A percentile compares a stretch with the other conserved stretches of the same genome.
phyloP scores from a whole-genome alignment of 2,888 invertebrate species.

The Cephus pygmeus region DNA sequence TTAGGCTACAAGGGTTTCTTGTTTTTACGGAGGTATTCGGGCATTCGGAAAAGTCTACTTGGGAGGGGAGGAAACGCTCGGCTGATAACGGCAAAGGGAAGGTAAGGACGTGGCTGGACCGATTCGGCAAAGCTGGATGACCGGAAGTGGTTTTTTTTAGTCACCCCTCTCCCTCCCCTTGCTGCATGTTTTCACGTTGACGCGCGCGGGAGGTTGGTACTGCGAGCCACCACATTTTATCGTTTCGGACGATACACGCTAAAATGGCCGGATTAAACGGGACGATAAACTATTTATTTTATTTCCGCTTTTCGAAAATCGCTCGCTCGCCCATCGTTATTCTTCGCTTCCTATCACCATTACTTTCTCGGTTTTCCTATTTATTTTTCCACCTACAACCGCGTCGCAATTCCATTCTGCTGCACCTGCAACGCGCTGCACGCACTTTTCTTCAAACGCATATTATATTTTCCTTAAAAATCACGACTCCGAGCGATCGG shows the following conservation, averaged over 20 bases:
- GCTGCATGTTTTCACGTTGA: neutral
- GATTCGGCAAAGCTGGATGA: neutral
- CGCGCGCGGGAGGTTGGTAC: neutral
- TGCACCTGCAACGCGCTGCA: neutral
- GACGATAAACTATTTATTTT: conserved; percentile 58
- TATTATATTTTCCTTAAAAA: neutral
- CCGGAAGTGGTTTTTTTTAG: neutral
- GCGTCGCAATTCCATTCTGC: neutral
- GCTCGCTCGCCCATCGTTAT: neutral
- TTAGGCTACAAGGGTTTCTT: neutral
- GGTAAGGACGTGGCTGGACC: neutral
- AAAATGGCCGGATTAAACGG: conserved; percentile 56
- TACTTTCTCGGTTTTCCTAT: neutral
- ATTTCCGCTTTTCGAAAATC: conserved; percentile 37
- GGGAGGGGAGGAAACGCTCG: neutral
- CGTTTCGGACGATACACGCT: conserved; percentile 48
- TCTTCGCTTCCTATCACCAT: neutral
- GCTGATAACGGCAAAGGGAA: neutral
- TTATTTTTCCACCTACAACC: neutral
- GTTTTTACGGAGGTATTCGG: neutral
- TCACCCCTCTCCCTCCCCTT: neutral
- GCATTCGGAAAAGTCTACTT: neutral
- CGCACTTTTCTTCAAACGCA: neutral
- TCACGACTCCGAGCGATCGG: neutral
- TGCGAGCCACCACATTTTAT: conserved; percentile 44